Percentiles rank a stretch among this genome's conserved stretches.
Evolutionary conservation across 1,140 invertebrate species (phyloP).

Genomic region (Nylanderia fulva): DNA sequence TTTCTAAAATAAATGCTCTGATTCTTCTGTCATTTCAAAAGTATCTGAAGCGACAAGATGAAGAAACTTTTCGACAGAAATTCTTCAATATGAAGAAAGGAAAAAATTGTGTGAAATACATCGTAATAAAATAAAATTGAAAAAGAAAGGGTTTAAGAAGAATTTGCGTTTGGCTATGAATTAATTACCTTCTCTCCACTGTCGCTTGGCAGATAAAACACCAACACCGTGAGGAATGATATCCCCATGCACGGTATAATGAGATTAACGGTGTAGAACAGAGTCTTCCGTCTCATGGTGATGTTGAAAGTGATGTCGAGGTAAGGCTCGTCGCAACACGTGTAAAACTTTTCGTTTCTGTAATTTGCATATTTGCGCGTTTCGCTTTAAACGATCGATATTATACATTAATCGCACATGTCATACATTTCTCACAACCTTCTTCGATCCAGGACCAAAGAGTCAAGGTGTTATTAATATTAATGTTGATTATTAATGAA

Average conservation of each 20-base stretch:
- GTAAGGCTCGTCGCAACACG: conserved; percentile 98
- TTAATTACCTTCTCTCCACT: conserved; percentile 98
- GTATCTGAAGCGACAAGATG: background rate
- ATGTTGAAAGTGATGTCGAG: conserved; percentile 99
- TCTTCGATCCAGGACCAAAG: conserved; percentile 18
- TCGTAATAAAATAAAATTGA: background rate
- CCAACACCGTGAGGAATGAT: conserved; percentile 98
- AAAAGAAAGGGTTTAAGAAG: background rate
- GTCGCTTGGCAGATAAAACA: conserved; percentile 99
- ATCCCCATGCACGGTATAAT: conserved; percentile 99
- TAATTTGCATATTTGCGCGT: conserved; percentile 60
- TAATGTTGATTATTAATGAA: conserved; percentile 3
- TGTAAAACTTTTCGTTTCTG: conserved; percentile 98
- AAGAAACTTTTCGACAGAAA: background rate
- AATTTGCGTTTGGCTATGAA: background rate
- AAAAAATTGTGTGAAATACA: background rate
- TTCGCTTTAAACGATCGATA: conserved; percentile 11
- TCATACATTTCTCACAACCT: background rate
- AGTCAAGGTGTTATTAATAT: background rate
- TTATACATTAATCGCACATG: background rate
- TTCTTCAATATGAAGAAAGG: background rate
- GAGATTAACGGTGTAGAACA: conserved; percentile 99
- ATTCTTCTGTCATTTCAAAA: background rate
- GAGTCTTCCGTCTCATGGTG: conserved; percentile 97
- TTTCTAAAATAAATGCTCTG: background rate